Evolutionary conservation across 2,888 invertebrate species (phyloP).

Genomic region (Agonopterix subpropinquella): DNA sequence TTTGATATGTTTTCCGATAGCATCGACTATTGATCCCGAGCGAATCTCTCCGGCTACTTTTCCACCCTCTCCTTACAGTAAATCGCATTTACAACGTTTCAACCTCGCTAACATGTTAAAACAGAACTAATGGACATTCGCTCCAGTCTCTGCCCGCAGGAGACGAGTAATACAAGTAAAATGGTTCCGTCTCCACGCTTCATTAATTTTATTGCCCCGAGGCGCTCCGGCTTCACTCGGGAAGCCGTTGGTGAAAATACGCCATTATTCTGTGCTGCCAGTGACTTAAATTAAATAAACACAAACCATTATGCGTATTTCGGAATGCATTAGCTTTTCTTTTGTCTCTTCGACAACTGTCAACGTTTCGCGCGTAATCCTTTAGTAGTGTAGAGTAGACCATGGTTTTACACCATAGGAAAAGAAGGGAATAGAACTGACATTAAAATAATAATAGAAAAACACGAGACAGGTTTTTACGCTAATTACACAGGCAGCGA

Average conservation of each 20-base stretch:
- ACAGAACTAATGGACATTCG: conserved; percentile 77
- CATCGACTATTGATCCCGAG: conserved; percentile 56
- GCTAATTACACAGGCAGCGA: too few relatives aligned
- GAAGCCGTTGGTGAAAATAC: conserved; percentile 64
- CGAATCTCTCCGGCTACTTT: conserved; percentile 64
- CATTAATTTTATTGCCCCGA: conserved; percentile 75
- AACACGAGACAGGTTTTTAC: too few relatives aligned
- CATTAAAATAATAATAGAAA: too few relatives aligned
- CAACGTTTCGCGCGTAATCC: conserved; percentile 65
- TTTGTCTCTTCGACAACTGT: conserved; percentile 68
- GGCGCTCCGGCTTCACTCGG: conserved; percentile 62
- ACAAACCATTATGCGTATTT: conserved; percentile 62
- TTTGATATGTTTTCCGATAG: conserved; percentile 46
- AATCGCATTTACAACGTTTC: conserved; percentile 76
- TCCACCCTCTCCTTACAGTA: conserved; percentile 70
- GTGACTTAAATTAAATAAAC: conserved; percentile 73
- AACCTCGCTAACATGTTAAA: conserved; percentile 76
- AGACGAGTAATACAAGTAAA: conserved; percentile 76
- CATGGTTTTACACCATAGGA: too few relatives aligned
- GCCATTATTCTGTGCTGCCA: conserved; percentile 67
- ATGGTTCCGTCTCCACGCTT: conserved; percentile 76
- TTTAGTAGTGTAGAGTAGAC: conserved; percentile 25
- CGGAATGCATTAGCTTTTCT: conserved; percentile 52
- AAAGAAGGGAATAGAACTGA: too few relatives aligned
- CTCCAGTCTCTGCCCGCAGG: conserved; percentile 73